Conservation (phyloP, 2,888 invertebrate species). For the Tigriopus californicus region DNA sequence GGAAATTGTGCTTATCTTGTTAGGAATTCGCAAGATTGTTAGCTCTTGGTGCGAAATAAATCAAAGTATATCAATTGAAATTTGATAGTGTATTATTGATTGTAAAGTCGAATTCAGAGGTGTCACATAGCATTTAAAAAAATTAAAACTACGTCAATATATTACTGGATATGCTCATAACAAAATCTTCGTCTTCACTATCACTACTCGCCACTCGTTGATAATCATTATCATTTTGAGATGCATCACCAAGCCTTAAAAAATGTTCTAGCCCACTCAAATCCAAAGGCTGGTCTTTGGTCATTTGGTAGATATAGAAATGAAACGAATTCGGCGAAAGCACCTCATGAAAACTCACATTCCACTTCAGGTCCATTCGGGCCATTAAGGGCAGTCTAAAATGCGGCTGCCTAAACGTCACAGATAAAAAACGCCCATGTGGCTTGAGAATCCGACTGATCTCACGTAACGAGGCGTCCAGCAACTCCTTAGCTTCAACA, state of each 20-base stretch:
- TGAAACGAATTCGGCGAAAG: background rate
- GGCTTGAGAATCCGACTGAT: slow-evolving; percentile 8
- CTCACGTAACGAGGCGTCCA: background rate
- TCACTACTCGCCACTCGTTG: background rate
- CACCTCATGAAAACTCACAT: background rate
- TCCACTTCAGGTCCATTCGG: background rate
- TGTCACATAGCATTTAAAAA: no score
- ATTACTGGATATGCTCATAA: no score
- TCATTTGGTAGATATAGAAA: background rate
- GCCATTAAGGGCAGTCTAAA: slow-evolving; percentile 6
- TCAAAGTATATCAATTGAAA: no score
- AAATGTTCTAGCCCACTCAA: background rate
- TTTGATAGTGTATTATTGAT: no score
- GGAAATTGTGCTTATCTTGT: no score
- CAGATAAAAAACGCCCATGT: background rate
- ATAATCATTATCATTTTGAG: no score
- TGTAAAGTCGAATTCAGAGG: no score
- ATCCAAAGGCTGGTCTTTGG: background rate
- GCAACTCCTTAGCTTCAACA: background rate
- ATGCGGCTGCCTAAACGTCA: slow-evolving; percentile 10
- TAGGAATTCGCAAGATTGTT: no score
- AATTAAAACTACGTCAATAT: no score
- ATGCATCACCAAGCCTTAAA: background rate
- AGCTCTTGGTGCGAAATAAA: no score
- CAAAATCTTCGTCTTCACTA: background rate